Evolutionary conservation across 1,140 invertebrate species (phyloP).

Genomic region (Ceratina australensis): DNA sequence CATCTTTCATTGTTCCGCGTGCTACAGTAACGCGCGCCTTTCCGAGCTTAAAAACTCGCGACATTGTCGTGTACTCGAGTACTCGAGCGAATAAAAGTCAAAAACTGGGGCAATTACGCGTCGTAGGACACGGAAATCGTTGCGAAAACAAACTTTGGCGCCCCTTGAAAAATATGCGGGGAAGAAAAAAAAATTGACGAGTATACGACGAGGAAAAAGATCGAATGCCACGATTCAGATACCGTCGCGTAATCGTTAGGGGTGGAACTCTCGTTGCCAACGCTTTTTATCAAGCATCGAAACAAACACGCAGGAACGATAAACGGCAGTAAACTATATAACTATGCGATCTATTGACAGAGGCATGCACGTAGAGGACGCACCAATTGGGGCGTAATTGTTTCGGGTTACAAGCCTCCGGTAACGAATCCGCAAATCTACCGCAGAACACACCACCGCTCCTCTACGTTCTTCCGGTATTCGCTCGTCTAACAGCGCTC

Average conservation of each 20-base stretch:
- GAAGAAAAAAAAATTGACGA: too few relatives aligned
- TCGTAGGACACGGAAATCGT: not conserved
- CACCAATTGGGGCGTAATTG: slow-evolving; percentile 23
- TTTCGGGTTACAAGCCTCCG: slow-evolving; percentile 33
- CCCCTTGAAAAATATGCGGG: not conserved
- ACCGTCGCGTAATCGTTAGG: not conserved
- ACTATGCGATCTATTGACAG: slow-evolving; percentile 23
- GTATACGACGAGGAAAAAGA: not conserved
- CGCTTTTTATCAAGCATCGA: not conserved
- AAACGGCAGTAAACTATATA: slow-evolving; percentile 14
- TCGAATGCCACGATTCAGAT: not conserved
- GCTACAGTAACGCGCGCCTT: not conserved
- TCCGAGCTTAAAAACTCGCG: not conserved
- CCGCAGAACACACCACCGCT: slow-evolving; percentile 10
- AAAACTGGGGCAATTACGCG: slow-evolving; percentile 16
- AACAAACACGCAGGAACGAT: not conserved
- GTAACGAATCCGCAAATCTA: slow-evolving; percentile 37
- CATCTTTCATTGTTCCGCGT: not conserved
- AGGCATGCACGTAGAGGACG: not conserved
- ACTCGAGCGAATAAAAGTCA: not conserved
- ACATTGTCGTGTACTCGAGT: not conserved
- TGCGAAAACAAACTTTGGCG: slow-evolving; percentile 8
- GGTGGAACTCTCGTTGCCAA: not conserved
- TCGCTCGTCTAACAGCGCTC: not conserved
- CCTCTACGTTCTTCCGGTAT: slow-evolving; percentile 10